Percentiles rank a stretch among this genome's conserved stretches.
phyloP scores from a whole-genome alignment of 2,888 invertebrate species.

The Cryptosula pallasiana region DNA sequence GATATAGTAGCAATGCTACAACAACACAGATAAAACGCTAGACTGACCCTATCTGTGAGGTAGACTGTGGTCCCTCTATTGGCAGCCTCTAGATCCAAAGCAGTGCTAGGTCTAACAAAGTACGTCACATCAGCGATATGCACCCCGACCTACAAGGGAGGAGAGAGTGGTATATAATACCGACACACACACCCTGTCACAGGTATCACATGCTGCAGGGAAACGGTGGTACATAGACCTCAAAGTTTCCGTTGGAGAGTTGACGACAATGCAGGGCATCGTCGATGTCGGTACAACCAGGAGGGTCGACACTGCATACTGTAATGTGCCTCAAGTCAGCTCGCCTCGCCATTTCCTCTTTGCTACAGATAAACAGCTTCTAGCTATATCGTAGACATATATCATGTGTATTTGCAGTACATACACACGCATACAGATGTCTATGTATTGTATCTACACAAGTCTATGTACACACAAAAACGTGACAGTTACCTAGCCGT shows the following conservation, averaged over 20 bases:
- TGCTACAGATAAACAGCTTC: background rate
- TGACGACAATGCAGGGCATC: constrained; percentile 88
- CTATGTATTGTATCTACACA: background rate
- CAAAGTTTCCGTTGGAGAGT: constrained; percentile 67
- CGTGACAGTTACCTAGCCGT: constrained; percentile 60
- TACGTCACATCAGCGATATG: constrained; percentile 98
- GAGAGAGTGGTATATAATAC: no score
- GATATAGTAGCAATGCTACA: no score
- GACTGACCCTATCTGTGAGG: constrained; percentile 70
- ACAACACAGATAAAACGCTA: no score
- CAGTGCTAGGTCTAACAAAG: constrained; percentile 87
- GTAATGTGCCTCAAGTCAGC: constrained; percentile 77
- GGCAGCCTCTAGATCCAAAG: constrained; percentile 86
- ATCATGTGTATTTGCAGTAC: background rate
- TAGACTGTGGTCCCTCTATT: constrained; percentile 94
- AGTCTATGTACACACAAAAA: background rate
- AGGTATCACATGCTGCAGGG: no score
- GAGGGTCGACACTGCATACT: constrained; percentile 94
- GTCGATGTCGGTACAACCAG: constrained; percentile 97
- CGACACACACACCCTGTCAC: no score
- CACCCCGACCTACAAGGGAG: constrained; percentile 86
- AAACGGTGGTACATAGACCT: no score
- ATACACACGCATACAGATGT: background rate
- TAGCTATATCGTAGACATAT: background rate
- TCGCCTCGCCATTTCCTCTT: constrained; percentile 60